phyloP scores from a whole-genome alignment of 2,797 vertebrate genomes.

The Tragelaphus eurycerus region DNA sequence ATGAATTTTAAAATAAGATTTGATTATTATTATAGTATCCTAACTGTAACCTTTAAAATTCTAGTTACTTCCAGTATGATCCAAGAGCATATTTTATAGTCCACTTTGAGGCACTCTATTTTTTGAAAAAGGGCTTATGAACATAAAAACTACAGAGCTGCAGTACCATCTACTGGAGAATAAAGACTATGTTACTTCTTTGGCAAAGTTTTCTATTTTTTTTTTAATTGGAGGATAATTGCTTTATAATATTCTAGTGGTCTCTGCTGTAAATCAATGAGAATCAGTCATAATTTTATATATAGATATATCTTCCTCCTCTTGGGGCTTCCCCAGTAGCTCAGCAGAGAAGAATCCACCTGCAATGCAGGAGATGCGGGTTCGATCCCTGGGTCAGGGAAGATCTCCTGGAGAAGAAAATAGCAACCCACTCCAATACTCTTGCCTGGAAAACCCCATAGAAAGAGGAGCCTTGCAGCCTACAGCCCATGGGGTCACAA shows the following conservation, averaged over 20 bases:
- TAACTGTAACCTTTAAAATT: background rate
- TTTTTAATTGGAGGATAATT: background rate
- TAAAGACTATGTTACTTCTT: background rate
- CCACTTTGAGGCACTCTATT: background rate
- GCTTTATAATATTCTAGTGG: background rate
- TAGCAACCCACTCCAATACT: background rate
- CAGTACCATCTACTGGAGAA: constrained; percentile 78
- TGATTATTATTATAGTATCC: background rate
- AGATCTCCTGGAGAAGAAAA: background rate
- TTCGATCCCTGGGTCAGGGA: background rate
- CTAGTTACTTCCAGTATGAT: constrained; percentile 1
- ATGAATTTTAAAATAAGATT: constrained; percentile 26
- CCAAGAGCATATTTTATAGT: constrained; percentile 5
- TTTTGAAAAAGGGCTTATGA: background rate
- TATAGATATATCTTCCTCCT: background rate
- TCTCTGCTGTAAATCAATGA: background rate
- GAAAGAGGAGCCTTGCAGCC: fast-evolving
- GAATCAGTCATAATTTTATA: background rate
- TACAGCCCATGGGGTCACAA: background rate
- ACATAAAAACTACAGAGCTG: background rate
- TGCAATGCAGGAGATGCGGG: background rate
- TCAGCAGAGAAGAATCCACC: background rate
- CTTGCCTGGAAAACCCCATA: background rate
- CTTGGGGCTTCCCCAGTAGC: background rate
- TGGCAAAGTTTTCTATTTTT: background rate